Evolutionary conservation across 1,140 invertebrate genomes (phyloP), one percentile per base, ranked within the genome.

Genomic region (Copidosoma floridanum): DNA sequence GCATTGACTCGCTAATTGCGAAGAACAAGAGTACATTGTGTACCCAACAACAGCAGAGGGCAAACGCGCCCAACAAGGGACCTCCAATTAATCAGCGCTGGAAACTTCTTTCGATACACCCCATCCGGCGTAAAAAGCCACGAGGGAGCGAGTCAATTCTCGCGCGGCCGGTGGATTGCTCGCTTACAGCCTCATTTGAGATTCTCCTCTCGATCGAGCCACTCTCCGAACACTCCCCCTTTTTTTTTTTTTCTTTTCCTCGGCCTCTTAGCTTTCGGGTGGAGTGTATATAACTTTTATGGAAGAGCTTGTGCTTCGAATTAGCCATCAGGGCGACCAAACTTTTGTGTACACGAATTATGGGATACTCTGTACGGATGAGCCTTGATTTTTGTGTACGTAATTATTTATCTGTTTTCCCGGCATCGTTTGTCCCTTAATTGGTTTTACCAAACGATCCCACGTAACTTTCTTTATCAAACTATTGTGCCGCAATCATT

Each of bases 181-280:
- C n/a, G 26, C 8, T 3, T 10, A 29, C 18, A 12, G 41, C 18
- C 38, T 51, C 47, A 43, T 51, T 43, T 3, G 26, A 35, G 35
- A 58, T 58, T 58, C 37, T 50, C 37, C 32, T 50, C 46, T 29
- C 35, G 44, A 27, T 21, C 32, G 27, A 57, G 35, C 41, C 23
- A 18, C 46, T 38, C 35, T 24, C 32, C 44, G 37, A 35, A 21
- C n/a, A 40, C n/a, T 11, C 16, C 5, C n/a, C n/a, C n/a, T n/a
- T n/a, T n/a, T n/a, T n/a, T n/a, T n/a, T n/a, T n/a, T n/a, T n/a
- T n/a, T n/a, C n/a, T n/a, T n/a, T n/a, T n/a, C n/a, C n/a, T n/a
- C n/a, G n/a, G n/a, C n/a, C n/a, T n/a, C n/a, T n/a, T n/a, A n/a
- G n/a, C n/a, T n/a, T n/a, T n/a, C n/a, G n/a, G n/a, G n/a, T n/a